Evolutionary conservation across 2,797 vertebrate species (phyloP).

Genomic region (Etheostoma nigrum): DNA sequence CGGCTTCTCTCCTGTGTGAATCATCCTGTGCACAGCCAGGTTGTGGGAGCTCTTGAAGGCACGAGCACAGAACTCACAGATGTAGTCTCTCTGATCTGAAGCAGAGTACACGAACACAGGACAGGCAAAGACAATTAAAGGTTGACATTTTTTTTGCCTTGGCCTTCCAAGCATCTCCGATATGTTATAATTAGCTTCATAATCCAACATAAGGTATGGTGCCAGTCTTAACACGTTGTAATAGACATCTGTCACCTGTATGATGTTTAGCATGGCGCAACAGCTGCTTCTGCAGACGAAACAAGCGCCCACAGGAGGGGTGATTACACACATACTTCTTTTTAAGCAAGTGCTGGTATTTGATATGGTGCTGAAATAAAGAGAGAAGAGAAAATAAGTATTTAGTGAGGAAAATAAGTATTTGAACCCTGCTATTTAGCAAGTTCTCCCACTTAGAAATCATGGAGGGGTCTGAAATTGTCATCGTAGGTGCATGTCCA

Average conservation of each 20-base stretch:
- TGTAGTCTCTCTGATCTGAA: slow-evolving; percentile 95
- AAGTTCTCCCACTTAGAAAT: too few relatives aligned
- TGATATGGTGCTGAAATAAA: slow-evolving; percentile 91
- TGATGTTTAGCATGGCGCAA: slow-evolving; percentile 96
- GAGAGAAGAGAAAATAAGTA: background rate
- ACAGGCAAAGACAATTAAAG: background rate
- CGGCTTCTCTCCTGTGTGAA: slow-evolving; percentile 95
- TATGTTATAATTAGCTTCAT: background rate
- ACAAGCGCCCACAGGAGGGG: slow-evolving; percentile 94
- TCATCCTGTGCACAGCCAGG: slow-evolving; percentile 94
- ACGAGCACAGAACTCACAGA: slow-evolving; percentile 94
- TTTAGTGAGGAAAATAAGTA: too few relatives aligned
- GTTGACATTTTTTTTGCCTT: background rate
- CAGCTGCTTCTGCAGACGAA: slow-evolving; percentile 95
- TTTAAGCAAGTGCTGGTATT: slow-evolving; percentile 96
- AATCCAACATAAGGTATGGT: background rate
- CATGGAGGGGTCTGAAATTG: too few relatives aligned
- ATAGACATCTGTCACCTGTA: slow-evolving; percentile 84
- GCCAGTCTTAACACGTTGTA: background rate
- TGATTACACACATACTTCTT: slow-evolving; percentile 96
- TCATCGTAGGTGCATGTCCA: too few relatives aligned
- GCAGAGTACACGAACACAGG: background rate
- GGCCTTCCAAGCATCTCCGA: background rate
- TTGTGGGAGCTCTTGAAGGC: slow-evolving; percentile 97
- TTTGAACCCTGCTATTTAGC: too few relatives aligned